Evolutionary conservation across 2,888 invertebrate species (phyloP).

Genomic region (Orchesella flavescens): DNA sequence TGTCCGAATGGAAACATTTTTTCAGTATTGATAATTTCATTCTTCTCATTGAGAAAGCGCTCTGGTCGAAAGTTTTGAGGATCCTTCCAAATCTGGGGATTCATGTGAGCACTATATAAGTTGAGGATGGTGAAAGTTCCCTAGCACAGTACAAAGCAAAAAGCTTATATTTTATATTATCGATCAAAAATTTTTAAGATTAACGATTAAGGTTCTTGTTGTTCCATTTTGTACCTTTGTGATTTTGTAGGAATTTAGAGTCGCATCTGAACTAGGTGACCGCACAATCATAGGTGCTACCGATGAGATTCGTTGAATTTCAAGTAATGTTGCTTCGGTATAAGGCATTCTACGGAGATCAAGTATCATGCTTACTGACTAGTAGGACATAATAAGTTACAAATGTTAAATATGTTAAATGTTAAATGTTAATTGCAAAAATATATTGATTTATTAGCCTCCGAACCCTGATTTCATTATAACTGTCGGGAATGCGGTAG

Average conservation of each 20-base stretch:
- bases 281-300: slow-evolving; percentile 64
- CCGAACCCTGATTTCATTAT: slow-evolving; percentile 55
- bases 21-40: slow-evolving; percentile 64
- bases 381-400: too few relatives aligned
- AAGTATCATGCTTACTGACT: neutral
- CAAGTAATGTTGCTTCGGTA: slow-evolving; percentile 66
- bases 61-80: slow-evolving; percentile 64
- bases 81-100: slow-evolving; percentile 47
- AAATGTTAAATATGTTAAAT: too few relatives aligned
- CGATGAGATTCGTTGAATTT: slow-evolving; percentile 63
- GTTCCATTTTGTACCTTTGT: slow-evolving; percentile 66
- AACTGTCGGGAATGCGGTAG: slow-evolving; percentile 62
- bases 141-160: slow-evolving; percentile 24
- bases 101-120: slow-evolving; percentile 54
- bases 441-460: too few relatives aligned
- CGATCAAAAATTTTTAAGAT: neutral
- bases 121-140: slow-evolving; percentile 62
- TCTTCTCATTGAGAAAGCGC: slow-evolving; percentile 61
- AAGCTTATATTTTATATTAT: neutral
- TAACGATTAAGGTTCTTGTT: neutral
- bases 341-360: slow-evolving; percentile 71
- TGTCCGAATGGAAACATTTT: slow-evolving; percentile 67
- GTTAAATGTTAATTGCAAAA: too few relatives aligned
- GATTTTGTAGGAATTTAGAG: slow-evolving; percentile 51
- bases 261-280: slow-evolving; percentile 47